Conservation (phyloP, 2,113 vertebrate species). For the Octodon degus region DNA sequence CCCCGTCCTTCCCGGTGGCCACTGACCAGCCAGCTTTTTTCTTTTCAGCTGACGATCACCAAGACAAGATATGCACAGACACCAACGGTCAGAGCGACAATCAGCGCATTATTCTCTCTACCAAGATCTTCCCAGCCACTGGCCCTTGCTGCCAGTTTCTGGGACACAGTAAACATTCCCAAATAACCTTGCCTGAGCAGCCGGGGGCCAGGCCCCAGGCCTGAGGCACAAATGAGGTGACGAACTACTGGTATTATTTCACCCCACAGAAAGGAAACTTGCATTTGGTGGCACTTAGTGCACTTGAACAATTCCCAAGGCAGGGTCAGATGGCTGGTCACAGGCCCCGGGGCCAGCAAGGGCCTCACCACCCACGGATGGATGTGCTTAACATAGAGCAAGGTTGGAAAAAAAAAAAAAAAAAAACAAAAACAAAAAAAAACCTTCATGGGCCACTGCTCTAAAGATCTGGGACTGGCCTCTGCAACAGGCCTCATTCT, state of each 20-base stretch:
- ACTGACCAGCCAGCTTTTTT: not conserved
- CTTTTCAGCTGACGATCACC: not conserved
- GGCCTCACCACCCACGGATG: not conserved
- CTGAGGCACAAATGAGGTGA: constrained; percentile 25
- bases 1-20: not conserved
- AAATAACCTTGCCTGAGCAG: not conserved
- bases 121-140: not conserved
- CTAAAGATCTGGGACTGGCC: not conserved
- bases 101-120: not conserved
- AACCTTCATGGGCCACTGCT: not conserved
- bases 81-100: constrained; percentile 62
- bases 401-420: constrained; percentile 28
- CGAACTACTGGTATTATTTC: constrained; percentile 43
- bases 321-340: constrained; percentile 41
- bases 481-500: not conserved
- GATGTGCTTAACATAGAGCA: accelerated
- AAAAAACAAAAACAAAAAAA: constrained; percentile 43
- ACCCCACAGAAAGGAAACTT: constrained; percentile 38
- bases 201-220: constrained; percentile 3
- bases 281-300: not conserved
- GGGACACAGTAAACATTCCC: not conserved
- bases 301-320: not conserved
- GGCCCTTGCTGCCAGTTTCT: not conserved
- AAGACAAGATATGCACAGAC: constrained; percentile 23
- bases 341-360: not conserved